Evolutionary conservation across 2,113 vertebrate genomes (phyloP).

Genomic region (Sander vitreus): DNA sequence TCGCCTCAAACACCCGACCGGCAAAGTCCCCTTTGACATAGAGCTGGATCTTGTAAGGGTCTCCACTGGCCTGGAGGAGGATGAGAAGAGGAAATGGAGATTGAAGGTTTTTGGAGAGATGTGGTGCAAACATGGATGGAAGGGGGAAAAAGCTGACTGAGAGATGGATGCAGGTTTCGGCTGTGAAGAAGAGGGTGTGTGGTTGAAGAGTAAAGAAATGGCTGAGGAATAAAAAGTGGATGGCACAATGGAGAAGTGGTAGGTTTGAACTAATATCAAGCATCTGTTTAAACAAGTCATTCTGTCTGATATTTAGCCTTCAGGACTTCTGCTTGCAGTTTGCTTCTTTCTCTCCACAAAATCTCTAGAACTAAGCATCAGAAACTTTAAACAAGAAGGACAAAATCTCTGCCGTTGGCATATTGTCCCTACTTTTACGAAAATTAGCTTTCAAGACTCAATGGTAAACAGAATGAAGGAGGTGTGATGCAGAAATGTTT

Average conservation of each 20-base stretch:
- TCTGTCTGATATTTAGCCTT: background rate
- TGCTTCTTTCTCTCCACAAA: background rate
- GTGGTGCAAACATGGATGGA: background rate
- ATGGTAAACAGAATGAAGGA: background rate
- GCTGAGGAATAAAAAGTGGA: background rate
- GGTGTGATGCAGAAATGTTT: background rate
- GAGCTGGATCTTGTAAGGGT: constrained; percentile 47
- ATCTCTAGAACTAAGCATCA: background rate
- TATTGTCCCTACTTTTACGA: no score
- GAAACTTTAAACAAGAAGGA: background rate
- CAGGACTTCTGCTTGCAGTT: no score
- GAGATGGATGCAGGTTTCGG: background rate
- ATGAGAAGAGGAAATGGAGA: background rate
- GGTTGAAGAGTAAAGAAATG: background rate
- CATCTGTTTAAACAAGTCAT: background rate
- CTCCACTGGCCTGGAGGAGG: constrained; percentile 6
- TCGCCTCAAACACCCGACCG: constrained; percentile 29
- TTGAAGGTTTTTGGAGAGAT: background rate
- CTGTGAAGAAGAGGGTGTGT: background rate
- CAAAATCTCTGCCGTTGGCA: no score
- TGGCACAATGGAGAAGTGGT: background rate
- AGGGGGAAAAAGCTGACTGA: background rate
- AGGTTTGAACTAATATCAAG: background rate
- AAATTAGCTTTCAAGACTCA: background rate
- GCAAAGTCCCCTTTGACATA: constrained; percentile 28